Base-by-base conservation (phyloP, 2,797 vertebrate genomes). In the Lepidocolaptes lacrymiger region DNA sequence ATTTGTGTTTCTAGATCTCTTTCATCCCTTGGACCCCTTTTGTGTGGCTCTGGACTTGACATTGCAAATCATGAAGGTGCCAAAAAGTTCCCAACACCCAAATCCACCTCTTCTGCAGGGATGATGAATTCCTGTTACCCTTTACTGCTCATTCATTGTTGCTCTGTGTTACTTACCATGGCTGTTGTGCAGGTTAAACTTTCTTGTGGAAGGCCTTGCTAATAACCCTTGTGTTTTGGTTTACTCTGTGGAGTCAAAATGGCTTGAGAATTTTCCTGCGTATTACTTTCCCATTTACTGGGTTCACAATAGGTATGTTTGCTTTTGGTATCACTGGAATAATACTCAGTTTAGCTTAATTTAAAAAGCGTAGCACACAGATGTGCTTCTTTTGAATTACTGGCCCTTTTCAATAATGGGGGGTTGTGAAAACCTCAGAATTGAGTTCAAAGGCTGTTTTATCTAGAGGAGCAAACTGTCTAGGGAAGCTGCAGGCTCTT, bases 91-190 rank as follows among this genome's bases (percentile, higher is more conserved):
- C 16, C 3, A 26, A 23, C 16, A 8, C 6, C 8, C 21, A 17
- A 36, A 30, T 2, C 1, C 2, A 0, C 13, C 36, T 62, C 20
- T 79, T 43, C 59, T 28, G 27, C 19, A 30, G 36, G 43, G 51
- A 9, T 46, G 54, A 19, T 0, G 4, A 13, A 11, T 43, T 68
- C 7, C 16, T 12, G 17, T 22, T 32, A 4, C 0, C 32, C 23
- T 8, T 56, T 4, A 1, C 41, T 68, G 56, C 36, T 68, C 0
- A 0, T 37, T 49, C 1, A 0, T 2, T 9, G 54, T 7, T 78
- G 58, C 22, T 84, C 23, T n/a, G 32, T 37, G 55, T 20, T 62
- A 24, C 16, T 15, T 18, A 26, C 6, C 37, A 2, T 16, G 28
- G 67, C 51, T 46, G 56, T 44, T 71, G 44, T 27, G 68, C 15